Evolutionary conservation across 2,888 invertebrate species (phyloP).

Genomic region (Eurytoma adleriae): DNA sequence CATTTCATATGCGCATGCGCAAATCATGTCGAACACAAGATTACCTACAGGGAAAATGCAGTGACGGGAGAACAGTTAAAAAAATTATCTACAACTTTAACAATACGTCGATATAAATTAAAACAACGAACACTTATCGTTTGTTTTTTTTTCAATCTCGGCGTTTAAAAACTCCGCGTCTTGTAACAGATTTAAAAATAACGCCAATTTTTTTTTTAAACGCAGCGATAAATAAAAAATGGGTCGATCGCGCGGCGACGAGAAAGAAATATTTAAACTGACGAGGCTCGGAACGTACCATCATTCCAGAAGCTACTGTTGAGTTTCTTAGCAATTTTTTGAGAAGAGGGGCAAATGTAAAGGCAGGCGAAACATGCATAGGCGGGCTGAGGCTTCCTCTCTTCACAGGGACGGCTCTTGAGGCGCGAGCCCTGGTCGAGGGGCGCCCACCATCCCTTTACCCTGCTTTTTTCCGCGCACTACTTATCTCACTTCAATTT

Average conservation of each 20-base stretch:
- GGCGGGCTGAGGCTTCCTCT: constrained; percentile 62
- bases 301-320: constrained; percentile 71
- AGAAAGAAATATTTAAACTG: constrained; percentile 2
- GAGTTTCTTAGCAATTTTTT: constrained; percentile 57
- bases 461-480: constrained; percentile 41
- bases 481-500: background rate
- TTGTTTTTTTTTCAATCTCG: too few relatives aligned
- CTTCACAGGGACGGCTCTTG: constrained; percentile 68
- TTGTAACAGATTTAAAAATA: background rate
- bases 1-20: too few relatives aligned
- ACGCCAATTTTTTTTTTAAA: too few relatives aligned
- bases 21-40: too few relatives aligned
- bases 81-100: too few relatives aligned
- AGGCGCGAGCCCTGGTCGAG: constrained; percentile 68
- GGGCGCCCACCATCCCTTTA: constrained; percentile 68
- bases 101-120: too few relatives aligned
- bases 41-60: too few relatives aligned
- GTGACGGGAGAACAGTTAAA: too few relatives aligned
- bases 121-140: too few relatives aligned
- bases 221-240: background rate
- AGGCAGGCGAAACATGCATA: constrained; percentile 17
- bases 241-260: background rate
- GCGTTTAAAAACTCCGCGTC: background rate
- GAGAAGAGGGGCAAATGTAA: background rate
- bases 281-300: constrained; percentile 67